Base-by-base conservation (phyloP, 53 echinoderm and acorn worm species). In the Mesocentrotus franciscanus region DNA sequence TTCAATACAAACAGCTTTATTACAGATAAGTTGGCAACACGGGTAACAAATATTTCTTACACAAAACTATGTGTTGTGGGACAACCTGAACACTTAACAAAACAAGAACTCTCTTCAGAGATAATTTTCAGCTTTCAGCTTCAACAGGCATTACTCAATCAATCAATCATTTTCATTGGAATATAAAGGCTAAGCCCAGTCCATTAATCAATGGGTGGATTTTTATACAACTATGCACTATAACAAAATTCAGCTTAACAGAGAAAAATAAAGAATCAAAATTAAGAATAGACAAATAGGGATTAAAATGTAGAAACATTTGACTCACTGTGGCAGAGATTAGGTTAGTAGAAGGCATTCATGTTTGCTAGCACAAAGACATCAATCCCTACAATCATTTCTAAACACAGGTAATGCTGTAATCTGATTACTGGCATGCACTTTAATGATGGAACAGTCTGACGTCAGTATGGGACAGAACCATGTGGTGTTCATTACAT, bases 401-500 rank as follows among this genome's bases (percentile, higher is more conserved):
- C 10, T 71, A 26, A 71, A 71, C 71, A 71, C 10, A 26, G 12
- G 32, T 75, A 75, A 29, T 75, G 10, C 30, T 76, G 76, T 12
- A 76, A 76, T 33, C 76, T 12, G 33, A 30, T 14, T 30, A 15
- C 29, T 33, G 30, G 14, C 33, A 33, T 30, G 49, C 15, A 20
- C 83, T 71, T 92, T 93, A 98, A 70, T 98, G 98, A 93, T 98
- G 98, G 78, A 98, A 98, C 6, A 98, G 96, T 39, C 98, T 96
- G 29, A 92, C 93, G 64, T 93, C 97, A 95, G 97, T 97, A 79
- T 97, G 98, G 42, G 96, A 96, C 27, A 98, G 92, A 56, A 95
- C 85, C 35, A 98, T 98, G 14, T 85, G 84, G 71, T 98, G 98
- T 68, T 97, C 97, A 76, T 98, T 91, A 93, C 97, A 98, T 14